Percentiles rank a stretch among this genome's conserved stretches.
These are phyloP conservation scores for Hymenopus coronatus DNA, from an alignment of 2,888 invertebrate species.

Conservation along the genomic window DNA sequence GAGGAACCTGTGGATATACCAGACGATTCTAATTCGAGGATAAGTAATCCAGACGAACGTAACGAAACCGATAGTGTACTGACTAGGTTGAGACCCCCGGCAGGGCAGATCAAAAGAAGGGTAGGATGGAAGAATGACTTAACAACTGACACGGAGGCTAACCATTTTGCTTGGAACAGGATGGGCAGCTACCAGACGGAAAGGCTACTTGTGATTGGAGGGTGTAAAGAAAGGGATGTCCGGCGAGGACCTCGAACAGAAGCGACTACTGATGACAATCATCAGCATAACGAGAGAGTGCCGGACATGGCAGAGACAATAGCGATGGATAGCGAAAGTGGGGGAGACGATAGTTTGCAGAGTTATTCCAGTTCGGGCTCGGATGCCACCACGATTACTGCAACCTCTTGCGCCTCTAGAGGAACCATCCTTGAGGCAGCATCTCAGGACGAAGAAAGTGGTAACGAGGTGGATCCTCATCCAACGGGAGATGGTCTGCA, in stretches of 20 bases:
- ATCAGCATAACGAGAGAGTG: background rate
- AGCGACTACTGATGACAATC: background rate
- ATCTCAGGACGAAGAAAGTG: background rate
- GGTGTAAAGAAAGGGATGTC: background rate
- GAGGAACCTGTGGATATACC: background rate
- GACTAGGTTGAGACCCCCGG: background rate
- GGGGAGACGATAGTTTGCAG: background rate
- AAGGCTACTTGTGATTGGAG: constrained; percentile 9
- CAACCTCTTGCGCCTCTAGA: background rate
- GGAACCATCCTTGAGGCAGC: background rate
- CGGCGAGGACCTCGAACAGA: background rate
- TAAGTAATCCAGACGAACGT: background rate
- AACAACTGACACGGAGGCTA: background rate
- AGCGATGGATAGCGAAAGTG: background rate
- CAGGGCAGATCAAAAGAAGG: background rate
- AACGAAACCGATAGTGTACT: background rate
- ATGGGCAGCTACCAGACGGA: background rate
- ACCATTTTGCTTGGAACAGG: background rate
- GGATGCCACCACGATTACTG: background rate
- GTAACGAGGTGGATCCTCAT: background rate
- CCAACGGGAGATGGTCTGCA: background rate
- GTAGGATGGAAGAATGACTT: background rate
- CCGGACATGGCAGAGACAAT: background rate
- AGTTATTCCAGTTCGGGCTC: background rate
- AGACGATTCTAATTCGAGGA: background rate